A percentile compares a stretch with the other conserved stretches of the same genome.
Evolutionary conservation across 2,888 invertebrate genomes (phyloP).

Genomic region (Phrixothrix hirtus): DNA sequence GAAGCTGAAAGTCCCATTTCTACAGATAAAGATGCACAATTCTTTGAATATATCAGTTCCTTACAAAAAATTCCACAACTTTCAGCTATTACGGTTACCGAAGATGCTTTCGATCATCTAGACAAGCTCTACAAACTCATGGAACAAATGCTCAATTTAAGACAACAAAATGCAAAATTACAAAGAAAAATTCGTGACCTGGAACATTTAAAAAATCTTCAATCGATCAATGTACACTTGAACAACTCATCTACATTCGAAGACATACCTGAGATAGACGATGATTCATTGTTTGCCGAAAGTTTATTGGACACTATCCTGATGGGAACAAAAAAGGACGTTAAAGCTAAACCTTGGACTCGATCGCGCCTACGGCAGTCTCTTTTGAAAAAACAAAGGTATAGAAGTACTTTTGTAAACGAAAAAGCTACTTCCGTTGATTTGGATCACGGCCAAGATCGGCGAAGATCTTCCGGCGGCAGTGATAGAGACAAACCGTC

Average conservation of each 20-base stretch:
- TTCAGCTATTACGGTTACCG: constrained; percentile 61
- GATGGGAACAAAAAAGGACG: constrained; percentile 54
- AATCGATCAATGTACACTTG: constrained; percentile 62
- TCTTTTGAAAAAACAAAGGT: constrained; percentile 62
- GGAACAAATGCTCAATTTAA: constrained; percentile 73
- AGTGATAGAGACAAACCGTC: constrained; percentile 48
- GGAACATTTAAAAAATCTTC: constrained; percentile 70
- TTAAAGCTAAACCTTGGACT: constrained; percentile 38
- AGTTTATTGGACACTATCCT: constrained; percentile 69
- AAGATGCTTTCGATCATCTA: constrained; percentile 76
- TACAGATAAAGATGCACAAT: constrained; percentile 52
- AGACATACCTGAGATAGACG: constrained; percentile 63
- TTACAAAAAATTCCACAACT: constrained; percentile 55
- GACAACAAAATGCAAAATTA: constrained; percentile 72
- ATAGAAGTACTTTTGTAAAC: constrained; percentile 62
- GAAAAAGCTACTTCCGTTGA: constrained; percentile 6
- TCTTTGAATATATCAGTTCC: constrained; percentile 56
- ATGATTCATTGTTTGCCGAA: constrained; percentile 65
- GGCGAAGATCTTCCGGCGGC: constrained; percentile 11
- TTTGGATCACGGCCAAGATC: constrained; percentile 3
- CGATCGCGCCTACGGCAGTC: constrained; percentile 55
- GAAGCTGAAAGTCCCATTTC: constrained; percentile 23
- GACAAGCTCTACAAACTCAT: constrained; percentile 77
- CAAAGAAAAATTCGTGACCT: constrained; percentile 72
- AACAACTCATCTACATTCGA: constrained; percentile 53